Evolutionary conservation across 1,140 invertebrate genomes (phyloP).

Genomic region (Ceratina australensis): DNA sequence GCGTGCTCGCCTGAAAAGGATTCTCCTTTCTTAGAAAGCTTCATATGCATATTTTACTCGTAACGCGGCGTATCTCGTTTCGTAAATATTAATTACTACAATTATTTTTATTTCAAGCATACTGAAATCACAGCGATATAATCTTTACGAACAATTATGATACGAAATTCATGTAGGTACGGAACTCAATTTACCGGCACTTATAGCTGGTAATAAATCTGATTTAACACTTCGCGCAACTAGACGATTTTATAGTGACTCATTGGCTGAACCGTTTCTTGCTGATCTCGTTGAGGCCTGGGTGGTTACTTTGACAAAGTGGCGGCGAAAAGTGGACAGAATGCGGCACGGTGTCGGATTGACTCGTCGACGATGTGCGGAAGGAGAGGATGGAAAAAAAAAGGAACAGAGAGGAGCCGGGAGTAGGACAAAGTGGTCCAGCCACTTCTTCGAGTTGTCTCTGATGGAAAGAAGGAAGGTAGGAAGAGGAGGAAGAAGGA

Average conservation of each 20-base stretch:
- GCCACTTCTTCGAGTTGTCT: conserved; percentile 73
- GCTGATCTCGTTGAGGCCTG: conserved; percentile 4
- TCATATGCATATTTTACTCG: not conserved
- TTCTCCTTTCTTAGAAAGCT: not conserved
- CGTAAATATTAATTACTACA: too few species aligned
- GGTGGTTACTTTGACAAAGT: conserved; percentile 57
- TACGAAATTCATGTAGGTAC: too few species aligned
- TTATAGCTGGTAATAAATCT: too few species aligned
- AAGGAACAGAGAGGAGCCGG: conserved; percentile 29
- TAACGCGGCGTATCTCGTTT: not conserved
- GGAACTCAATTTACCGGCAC: too few species aligned
- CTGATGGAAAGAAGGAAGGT: conserved; percentile 6
- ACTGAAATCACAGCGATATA: too few species aligned
- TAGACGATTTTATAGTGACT: too few species aligned
- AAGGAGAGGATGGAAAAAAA: conserved; percentile 45
- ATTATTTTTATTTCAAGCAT: too few species aligned
- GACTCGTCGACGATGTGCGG: conserved; percentile 73
- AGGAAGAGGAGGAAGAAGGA: not conserved
- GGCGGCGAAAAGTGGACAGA: conserved; percentile 66
- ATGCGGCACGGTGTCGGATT: conserved; percentile 75
- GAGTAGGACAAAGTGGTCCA: conserved; percentile 76
- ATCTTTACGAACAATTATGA: too few species aligned
- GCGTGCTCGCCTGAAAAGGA: not conserved
- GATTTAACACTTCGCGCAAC: too few species aligned
- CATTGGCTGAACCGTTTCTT: too few species aligned